Evolutionary conservation across 2,113 vertebrate species (phyloP).

Genomic region (Ammospiza caudacuta): DNA sequence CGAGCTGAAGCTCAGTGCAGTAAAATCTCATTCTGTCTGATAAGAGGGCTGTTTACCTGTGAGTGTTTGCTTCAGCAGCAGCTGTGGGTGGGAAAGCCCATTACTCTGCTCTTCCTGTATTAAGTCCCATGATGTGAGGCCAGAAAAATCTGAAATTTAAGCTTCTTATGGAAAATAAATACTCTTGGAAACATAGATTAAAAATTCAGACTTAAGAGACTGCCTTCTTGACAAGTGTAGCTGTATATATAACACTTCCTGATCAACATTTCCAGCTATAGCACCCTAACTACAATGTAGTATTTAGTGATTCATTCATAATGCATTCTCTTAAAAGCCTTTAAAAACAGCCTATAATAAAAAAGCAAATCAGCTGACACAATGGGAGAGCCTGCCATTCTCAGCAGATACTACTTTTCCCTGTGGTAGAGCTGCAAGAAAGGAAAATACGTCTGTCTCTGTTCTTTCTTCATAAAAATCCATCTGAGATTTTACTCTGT

Average conservation of each 20-base stretch:
- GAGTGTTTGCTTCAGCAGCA: not conserved
- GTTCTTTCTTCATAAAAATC: not conserved
- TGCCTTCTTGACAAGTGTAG: not conserved
- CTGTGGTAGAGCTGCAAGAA: not conserved
- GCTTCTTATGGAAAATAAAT: not conserved
- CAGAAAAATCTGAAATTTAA: not conserved
- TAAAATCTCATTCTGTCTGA: not conserved
- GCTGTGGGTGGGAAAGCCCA: not conserved
- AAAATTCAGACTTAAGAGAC: not conserved
- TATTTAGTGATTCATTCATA: not conserved
- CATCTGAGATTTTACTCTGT: not conserved
- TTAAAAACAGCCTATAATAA: not conserved
- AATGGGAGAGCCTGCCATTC: not conserved
- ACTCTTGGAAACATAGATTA: not conserved
- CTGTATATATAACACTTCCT: not conserved
- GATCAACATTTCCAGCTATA: not conserved
- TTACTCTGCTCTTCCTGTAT: not conserved
- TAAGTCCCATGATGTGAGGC: not conserved
- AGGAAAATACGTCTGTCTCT: not conserved
- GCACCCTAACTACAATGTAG: not conserved
- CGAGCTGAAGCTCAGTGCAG: not conserved
- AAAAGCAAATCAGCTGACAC: not conserved
- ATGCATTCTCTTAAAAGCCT: not conserved
- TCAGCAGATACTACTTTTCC: not conserved
- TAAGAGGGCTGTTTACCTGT: not conserved